Evolutionary conservation across 1,140 invertebrate genomes (phyloP), one percentile per base, ranked within the genome.

Genomic region (Sipha flava): DNA sequence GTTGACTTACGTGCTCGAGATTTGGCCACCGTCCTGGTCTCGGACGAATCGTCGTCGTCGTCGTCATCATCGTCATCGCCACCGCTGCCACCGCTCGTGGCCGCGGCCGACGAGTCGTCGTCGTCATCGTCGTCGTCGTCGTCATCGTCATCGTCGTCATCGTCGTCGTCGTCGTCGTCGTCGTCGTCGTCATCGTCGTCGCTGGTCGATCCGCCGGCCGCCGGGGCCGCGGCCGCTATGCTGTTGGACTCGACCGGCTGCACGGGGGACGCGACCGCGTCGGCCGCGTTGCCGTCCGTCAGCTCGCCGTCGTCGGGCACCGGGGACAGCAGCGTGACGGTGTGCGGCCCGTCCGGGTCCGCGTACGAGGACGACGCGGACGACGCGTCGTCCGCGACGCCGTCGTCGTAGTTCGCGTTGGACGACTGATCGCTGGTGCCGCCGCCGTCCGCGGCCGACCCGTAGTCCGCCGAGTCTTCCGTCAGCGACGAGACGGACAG

Each of bases 121-220:
- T 77, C 73, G 73, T 77, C 70, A 6, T 73, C 73, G 34, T 77
- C 72, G 29, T 72, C 68, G 40, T 72, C 68, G 26, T 49, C 68
- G 26, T 73, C 70, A 2, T 49, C n/a, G 70, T 16, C 31, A 0
- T 64, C 0, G 49, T 40, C 72, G 52, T 75, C 72, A 10, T 75
- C 85, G 29, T 72, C 68, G 43, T 75, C 72, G 10, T 54, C 72
- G 16, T 54, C 49, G 1, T 52, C 47, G 1, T 37, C 47, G 21
- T 77, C 72, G 3, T 77, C 72, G 1, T 77, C 72, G 14, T 77
- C 72, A 21, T 77, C 72, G 52, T 77, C 72, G 14, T 77, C 72
- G 14, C 59, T 52, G 31, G 40, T 34, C 21, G 57, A 34, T 26
- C 34, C 45, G 18, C 2, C n/a, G 26, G n/a, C n/a, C 18, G 72